Percentiles rank a stretch among this genome's conserved stretches.
phyloP scores from a whole-genome alignment of 2,797 vertebrate species.

The Momotus momota region DNA sequence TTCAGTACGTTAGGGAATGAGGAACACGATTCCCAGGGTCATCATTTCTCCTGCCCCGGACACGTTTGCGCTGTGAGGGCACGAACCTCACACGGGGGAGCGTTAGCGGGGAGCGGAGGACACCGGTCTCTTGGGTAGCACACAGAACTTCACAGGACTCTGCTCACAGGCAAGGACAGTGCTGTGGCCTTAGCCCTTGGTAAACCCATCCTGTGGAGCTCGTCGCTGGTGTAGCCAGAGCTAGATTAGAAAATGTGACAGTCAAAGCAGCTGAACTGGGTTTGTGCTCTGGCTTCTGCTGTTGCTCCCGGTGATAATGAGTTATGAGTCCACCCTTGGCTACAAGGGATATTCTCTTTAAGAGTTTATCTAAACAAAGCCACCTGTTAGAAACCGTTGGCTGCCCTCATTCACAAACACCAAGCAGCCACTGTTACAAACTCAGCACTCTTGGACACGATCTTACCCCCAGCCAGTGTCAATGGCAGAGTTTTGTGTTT shows the following conservation, averaged over 20 bases:
- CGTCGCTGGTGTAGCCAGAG: background rate
- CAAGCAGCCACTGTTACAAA: background rate
- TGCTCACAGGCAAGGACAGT: background rate
- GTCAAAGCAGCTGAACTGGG: background rate
- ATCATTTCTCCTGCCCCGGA: background rate
- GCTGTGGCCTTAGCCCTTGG: background rate
- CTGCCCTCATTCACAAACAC: background rate
- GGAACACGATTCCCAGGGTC: background rate
- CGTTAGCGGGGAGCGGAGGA: background rate
- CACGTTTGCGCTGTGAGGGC: background rate
- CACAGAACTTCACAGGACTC: background rate
- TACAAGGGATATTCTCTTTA: background rate
- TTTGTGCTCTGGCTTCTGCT: background rate
- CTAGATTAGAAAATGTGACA: background rate
- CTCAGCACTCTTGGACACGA: background rate
- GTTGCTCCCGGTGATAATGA: background rate
- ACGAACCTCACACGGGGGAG: background rate
- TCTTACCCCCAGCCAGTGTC: background rate
- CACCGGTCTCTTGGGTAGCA: background rate
- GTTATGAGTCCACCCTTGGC: background rate
- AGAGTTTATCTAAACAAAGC: background rate
- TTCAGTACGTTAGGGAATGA: background rate
- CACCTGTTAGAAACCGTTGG: background rate
- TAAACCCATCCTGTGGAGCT: background rate
- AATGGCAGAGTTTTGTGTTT: background rate